phyloP scores from a whole-genome alignment of 2,888 invertebrate genomes.

The Melanotus villosus region DNA sequence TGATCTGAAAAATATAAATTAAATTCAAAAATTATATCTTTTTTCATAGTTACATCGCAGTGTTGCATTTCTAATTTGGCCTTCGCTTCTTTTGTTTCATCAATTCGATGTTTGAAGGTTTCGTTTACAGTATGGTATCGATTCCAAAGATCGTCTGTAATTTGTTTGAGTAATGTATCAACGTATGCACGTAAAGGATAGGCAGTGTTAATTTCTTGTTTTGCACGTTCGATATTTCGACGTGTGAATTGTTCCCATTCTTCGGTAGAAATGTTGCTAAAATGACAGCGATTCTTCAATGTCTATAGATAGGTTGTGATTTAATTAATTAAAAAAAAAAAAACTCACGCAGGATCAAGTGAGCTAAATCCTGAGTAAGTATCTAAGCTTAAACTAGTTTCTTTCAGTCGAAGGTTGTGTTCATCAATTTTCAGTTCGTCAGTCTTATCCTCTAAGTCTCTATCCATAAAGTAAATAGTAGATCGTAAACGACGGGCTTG shows the following conservation, averaged over 20 bases:
- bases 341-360: slow-evolving; percentile 71
- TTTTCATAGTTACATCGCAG: slow-evolving; percentile 79
- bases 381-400: slow-evolving; percentile 79
- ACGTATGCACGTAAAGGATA: slow-evolving; percentile 83
- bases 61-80: slow-evolving; percentile 88
- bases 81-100: slow-evolving; percentile 85
- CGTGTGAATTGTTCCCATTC: slow-evolving; percentile 85
- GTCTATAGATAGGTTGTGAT: not conserved
- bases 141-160: slow-evolving; percentile 83
- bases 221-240: slow-evolving; percentile 78
- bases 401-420: slow-evolving; percentile 78
- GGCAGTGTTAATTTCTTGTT: slow-evolving; percentile 82
- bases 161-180: slow-evolving; percentile 86
- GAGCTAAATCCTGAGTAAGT: slow-evolving; percentile 78
- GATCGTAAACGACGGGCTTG: slow-evolving; percentile 87
- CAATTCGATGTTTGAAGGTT: slow-evolving; percentile 82
- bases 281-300: not conserved
- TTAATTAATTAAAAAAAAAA: too few species aligned
- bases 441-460: slow-evolving; percentile 88
- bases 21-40: too few species aligned
- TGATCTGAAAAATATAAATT: too few species aligned
- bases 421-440: slow-evolving; percentile 84
- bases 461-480: slow-evolving; percentile 84
- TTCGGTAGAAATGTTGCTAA: slow-evolving; percentile 71
- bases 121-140: slow-evolving; percentile 85